phyloP scores from a whole-genome alignment of 2,113 vertebrate species.

The Erythrocebus patas region DNA sequence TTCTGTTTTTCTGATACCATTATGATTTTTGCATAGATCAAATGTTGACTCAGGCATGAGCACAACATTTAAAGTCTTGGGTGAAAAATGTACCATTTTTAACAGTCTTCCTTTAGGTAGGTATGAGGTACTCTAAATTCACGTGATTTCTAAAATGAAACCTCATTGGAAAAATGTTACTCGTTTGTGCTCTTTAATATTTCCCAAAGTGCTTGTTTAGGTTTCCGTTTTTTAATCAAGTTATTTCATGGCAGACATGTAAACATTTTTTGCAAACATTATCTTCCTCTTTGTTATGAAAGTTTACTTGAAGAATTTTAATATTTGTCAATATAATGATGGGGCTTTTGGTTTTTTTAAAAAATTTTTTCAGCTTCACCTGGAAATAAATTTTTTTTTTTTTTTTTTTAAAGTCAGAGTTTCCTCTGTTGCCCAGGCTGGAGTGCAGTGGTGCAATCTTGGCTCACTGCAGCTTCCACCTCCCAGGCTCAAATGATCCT shows the following conservation, averaged over 20 bases:
- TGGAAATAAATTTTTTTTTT: too few species aligned
- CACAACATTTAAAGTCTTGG: slow-evolving; percentile 35
- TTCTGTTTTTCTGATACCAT: slow-evolving; percentile 5
- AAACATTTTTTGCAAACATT: neutral
- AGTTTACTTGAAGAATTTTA: slow-evolving; percentile 25
- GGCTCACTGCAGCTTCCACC: too few species aligned
- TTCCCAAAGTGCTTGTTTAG: neutral
- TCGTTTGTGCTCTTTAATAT: slow-evolving; percentile 36
- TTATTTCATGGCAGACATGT: slow-evolving; percentile 24
- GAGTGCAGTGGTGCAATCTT: too few species aligned
- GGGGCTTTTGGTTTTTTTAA: neutral
- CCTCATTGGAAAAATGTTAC: neutral
- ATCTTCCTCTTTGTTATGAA: slow-evolving; percentile 24
- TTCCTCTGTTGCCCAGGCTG: too few species aligned
- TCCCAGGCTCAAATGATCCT: too few species aligned
- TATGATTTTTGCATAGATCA: slow-evolving; percentile 41
- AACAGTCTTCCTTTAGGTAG: slow-evolving; percentile 42
- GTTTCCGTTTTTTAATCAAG: neutral
- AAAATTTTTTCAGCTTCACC: too few species aligned
- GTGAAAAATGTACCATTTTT: slow-evolving; percentile 36
- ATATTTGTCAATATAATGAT: neutral
- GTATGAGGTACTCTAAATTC: slow-evolving; percentile 29
- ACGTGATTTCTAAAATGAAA: slow-evolving; percentile 35
- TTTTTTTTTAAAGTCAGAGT: too few species aligned
- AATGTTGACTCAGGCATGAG: slow-evolving; percentile 34